Base-by-base conservation (phyloP, 2,888 invertebrate genomes). In the Parasteatoda lunata region DNA sequence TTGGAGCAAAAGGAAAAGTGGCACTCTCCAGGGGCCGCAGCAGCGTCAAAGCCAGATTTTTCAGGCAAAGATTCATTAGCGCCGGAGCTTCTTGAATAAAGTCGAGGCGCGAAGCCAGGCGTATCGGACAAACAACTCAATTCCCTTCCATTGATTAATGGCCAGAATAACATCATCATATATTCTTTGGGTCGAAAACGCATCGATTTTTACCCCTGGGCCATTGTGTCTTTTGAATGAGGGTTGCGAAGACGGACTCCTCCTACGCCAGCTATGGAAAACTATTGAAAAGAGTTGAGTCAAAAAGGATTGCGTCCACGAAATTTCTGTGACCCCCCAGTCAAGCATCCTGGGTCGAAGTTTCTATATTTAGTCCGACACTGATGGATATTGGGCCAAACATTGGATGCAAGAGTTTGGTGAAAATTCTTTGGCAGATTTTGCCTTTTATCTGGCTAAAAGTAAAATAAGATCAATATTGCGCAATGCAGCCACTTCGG, bases 401-500 rank as follows among this genome's bases (percentile, higher is more conserved):
- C 75, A 77, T 47, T 47, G 52, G 82, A 30, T 30, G 30, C 30
- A 59, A 59, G n/a, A 52, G 72, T 15, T 9, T 51, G 54, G 15
- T 59, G 59, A 59, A 6, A 49, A 76, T 66, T 66, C 76, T 59
- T 59, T n/a, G n/a, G 59, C n/a, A 59, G n/a, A 59, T 59, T 59
- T 66, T 52, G 54, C 48, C 7, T 8, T 30, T 52, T n/a, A 48
- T 15, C n/a, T n/a, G 64, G 47, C n/a, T 71, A 80, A 80, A 78
- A 76, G 80, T 66, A 80, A 80, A 80, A 80, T 76, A 80, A 86
- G 85, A 86, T 86, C 85, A 86, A 86, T 86, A 86, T 76, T 86
- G 80, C 85, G 85, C 85, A 86, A 86, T 86, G 85, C 85, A 86
- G 85, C 85, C 84, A 75, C 79, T 85, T 85, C 75, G 84, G 79